Base-by-base conservation (phyloP, 2,113 vertebrate genomes). In the Diphyllodes magnificus region DNA sequence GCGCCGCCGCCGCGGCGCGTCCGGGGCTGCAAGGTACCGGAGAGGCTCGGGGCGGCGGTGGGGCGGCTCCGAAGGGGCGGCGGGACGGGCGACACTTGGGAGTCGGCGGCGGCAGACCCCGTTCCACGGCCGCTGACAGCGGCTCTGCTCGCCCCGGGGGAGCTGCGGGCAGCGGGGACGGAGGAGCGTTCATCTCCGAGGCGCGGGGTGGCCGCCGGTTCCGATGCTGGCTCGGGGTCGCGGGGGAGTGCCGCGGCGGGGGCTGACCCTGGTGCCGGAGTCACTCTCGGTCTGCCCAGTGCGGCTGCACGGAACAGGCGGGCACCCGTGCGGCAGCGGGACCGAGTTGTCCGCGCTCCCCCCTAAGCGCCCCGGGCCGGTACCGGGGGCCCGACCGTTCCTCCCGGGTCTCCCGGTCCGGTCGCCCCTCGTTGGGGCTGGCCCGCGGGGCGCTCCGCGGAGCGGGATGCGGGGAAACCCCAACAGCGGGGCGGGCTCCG, bases 1-100 rank as follows among this genome's bases (percentile, higher is more conserved):
- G 95, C 31, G 45, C 96, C 22, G 70, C 83, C 39, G n/a, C 22
- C 10, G 92, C 95, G 16, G 96, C 95, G 87, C 96, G 97, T 77
- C 97, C 88, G 50, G 97, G 96, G 66, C 90, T 98, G 69, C 97
- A 98, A 96, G 97, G 98, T 98, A 97, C 47, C 39, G 97, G 97
- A 84, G 72, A 37, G 17, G 53, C 42, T 45, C 47, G 45, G 63
- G 49, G 40, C 17, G 47, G 40, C 15, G 37, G 37, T 10, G 80
- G 42, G 49, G 54, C 45, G 53, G 57, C 17, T 40, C 35, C 54
- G 64, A 68, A 54, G 39, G 73, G 73, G 42, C 21, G n/a, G 59
- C 23, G 49, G 69, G 69, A 56, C 59, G n/a, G 69, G 69, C 7
- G 40, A 7, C 69, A 24, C 19, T 24, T 47, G 45, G 39, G 39